A percentile compares a stretch with the other conserved stretches of the same genome.
Conservation (phyloP, 2,797 vertebrate species). For the Rhabdomys pumilio region DNA sequence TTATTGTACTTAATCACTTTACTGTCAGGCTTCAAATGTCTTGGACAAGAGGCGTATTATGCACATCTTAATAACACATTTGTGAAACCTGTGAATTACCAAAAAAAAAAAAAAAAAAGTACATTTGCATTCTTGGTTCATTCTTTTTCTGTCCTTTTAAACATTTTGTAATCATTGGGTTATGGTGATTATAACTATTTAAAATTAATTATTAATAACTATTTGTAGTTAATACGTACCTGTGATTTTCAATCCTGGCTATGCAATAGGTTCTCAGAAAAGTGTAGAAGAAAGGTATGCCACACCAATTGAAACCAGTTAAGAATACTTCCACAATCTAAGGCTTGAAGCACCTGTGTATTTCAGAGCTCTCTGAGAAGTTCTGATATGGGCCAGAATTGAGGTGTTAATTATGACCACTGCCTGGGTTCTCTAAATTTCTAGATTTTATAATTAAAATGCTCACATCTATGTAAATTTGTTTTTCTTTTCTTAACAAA, state of each 20-base stretch:
- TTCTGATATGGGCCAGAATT: neutral
- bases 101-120: neutral
- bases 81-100: neutral
- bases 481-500: neutral
- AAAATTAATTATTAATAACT: neutral
- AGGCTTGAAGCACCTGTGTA: neutral
- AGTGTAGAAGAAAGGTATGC: slow-evolving; percentile 26
- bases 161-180: neutral
- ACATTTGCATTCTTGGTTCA: neutral
- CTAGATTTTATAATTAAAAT: slow-evolving; percentile 51
- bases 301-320: neutral
- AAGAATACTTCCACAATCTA: neutral
- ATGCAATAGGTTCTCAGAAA: neutral
- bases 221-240: neutral
- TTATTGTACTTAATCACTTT: neutral
- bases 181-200: neutral
- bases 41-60: neutral
- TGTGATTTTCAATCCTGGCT: slow-evolving; percentile 9
- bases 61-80: slow-evolving; percentile 20
- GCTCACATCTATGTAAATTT: slow-evolving; percentile 27
- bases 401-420: neutral
- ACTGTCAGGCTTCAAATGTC: slow-evolving; percentile 25
- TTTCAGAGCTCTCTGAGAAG: slow-evolving; percentile 35
- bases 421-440: neutral
- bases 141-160: neutral